Evolutionary conservation across 2,113 vertebrate genomes (phyloP), one percentile per base, ranked within the genome.

Genomic region (Lasiurus borealis): DNA sequence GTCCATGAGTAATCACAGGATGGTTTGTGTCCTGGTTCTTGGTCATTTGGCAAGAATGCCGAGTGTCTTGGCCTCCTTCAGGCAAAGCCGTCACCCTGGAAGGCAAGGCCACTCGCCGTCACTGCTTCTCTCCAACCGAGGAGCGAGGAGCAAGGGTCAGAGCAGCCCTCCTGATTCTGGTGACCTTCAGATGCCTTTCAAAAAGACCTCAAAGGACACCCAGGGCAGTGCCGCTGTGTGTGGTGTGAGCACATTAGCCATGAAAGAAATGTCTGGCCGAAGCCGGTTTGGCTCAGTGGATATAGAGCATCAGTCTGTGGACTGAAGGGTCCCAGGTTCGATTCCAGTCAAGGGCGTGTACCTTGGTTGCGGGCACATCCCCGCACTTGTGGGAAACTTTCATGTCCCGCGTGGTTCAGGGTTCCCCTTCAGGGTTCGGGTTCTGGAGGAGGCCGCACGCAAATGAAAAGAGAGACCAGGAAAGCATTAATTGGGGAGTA

Each of bases 11-110:
- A n/a, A 90, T 52, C 83, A 54, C 40, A 69, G 64, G 31, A 25
- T 44, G 93, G 72, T 88, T 88, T n/a, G 46, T 68, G 34, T 66
- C 72, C 62, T 8, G 5, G 75, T 66, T 82, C 69, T 46, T 52
- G 15, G 50, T 91, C 46, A 82, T 72, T 92, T 84, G 88, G 50
- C 81, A 95, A 87, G 82, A 97, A 94, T 71, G 54, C 15, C 8
- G 13, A 14, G 4, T 68, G 77, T 48, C 54, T 48, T 93, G 71
- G 66, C 69, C 64, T 83, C 57, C 54, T n/a, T 34, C 34, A 34
- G n/a, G 36, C 16, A n/a, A 78, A 85, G 50, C 68, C 36, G 15
- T 77, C 48, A 29, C 19, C 87, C 27, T 50, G 36, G 73, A 54
- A 62, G 34, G 57, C 31, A 84, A 64, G 31, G 81, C 4, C 13